Evolutionary conservation across 2,113 vertebrate genomes (phyloP), one percentile per base, ranked within the genome.

Genomic region (Tachuris rubrigastra): DNA sequence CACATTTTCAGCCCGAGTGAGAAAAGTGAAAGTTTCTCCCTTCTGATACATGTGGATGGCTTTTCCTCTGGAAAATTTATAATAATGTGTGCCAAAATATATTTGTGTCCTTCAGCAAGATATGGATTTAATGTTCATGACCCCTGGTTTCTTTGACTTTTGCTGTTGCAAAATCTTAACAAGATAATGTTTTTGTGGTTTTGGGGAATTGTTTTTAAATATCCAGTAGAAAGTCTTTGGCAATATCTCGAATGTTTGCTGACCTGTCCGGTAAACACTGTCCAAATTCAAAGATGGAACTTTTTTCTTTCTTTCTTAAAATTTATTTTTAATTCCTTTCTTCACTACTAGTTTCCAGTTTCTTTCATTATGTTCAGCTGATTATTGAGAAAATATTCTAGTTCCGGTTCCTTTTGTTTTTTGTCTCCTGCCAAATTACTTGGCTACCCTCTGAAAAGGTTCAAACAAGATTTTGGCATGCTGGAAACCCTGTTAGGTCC

Each of bases 361-460:
- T 78, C 52, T 96, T 85, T 59, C 78, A 44, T 55, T 71, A 27
- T 20, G 22, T 92, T 90, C 30, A 68, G 28, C 59, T 88, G 72
- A 75, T 89, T 71, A 37, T 49, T 77, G 59, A 71, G 77, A 89
- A 91, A 85, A 80, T 69, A 52, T 30, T 86, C 37, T 44, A 85
- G 47, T 93, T 58, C 42, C 93, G 59, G 31, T 24, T 78, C 35
- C 25, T 62, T 73, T 24, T 75, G 31, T 27, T 90, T 78, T 84
- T 83, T 75, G 16, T 89, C 49, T 89, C 85, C 79, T 94, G 84
- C 86, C 81, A 92, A 68, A 84, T 91, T 72, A 78, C 71, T 91
- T 89, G 71, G n/a, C 46, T 91, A 47, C n/a, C 25, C 35, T 90
- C 66, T 89, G 81, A 81, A 89, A 89, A 80, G 33, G 35, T 63